A percentile compares a stretch with the other conserved stretches of the same genome.
Evolutionary conservation across 2,797 vertebrate species (phyloP).

Genomic region (Neosilurus mollespiculum): DNA sequence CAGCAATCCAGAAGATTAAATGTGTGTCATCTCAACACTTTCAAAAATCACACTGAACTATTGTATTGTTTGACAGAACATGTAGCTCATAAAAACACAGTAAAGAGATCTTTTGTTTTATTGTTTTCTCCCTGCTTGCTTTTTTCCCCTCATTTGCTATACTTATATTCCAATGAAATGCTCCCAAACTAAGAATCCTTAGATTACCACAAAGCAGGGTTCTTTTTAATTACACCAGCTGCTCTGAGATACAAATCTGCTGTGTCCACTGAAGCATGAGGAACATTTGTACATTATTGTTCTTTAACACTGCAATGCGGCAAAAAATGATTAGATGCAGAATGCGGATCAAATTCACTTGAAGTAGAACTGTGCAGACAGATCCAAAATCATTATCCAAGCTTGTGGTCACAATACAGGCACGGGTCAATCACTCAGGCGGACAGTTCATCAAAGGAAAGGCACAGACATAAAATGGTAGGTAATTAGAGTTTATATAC

Average conservation of each 20-base stretch:
- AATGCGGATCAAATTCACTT: too few relatives aligned
- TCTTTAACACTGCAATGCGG: too few relatives aligned
- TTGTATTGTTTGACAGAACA: conserved; percentile 42
- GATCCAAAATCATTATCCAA: too few relatives aligned
- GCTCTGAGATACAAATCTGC: background rate
- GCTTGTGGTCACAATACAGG: too few relatives aligned
- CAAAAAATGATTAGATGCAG: too few relatives aligned
- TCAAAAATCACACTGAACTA: conserved; percentile 40
- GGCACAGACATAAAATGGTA: too few relatives aligned
- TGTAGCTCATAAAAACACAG: conserved; percentile 51
- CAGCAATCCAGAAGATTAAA: conserved; percentile 41
- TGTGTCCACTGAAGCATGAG: background rate
- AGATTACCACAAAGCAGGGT: background rate
- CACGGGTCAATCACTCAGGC: too few relatives aligned
- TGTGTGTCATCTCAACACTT: conserved; percentile 13
- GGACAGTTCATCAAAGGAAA: too few relatives aligned
- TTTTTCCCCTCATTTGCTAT: background rate
- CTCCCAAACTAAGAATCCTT: background rate
- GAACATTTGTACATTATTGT: background rate
- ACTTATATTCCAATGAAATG: background rate
- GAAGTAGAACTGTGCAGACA: too few relatives aligned
- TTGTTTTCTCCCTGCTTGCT: conserved; percentile 29
- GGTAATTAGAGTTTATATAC: too few relatives aligned
- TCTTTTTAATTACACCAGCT: background rate
- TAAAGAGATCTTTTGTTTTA: conserved; percentile 53